These are phyloP conservation scores for Orussus abietinus DNA, from an alignment of 1,140 invertebrate species.

Conservation along the genomic window DNA sequence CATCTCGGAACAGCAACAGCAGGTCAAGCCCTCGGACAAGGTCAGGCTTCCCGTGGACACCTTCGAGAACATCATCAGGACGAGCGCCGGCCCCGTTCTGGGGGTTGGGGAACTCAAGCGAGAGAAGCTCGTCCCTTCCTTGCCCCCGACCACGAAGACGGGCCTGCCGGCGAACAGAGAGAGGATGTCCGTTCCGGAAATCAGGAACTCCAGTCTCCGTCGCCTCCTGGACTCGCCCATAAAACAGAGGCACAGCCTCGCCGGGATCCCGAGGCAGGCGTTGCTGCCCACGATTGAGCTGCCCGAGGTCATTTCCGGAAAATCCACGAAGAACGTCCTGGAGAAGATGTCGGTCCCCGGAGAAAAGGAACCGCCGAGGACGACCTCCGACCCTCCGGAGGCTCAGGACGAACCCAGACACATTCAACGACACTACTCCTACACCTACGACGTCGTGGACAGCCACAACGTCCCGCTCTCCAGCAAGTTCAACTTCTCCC, in stretches of 20 bases:
- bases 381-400: no score
- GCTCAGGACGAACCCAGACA: conserved; percentile 39
- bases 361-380: no score
- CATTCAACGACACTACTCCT: conserved; percentile 44
- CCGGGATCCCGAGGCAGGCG: conserved; percentile 31
- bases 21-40: not conserved
- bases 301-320: no score
- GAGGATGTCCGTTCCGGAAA: conserved; percentile 46
- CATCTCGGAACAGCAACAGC: conserved; percentile 36
- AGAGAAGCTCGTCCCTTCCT: no score
- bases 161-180: conserved; percentile 21
- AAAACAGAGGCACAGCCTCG: conserved; percentile 45
- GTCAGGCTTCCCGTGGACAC: conserved; percentile 1
- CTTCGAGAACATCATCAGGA: conserved; percentile 6
- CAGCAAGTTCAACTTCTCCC: conserved; percentile 29
- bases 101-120: no score
- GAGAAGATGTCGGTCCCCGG: no score
- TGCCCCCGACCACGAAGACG: not conserved
- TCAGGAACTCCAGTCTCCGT: conserved; percentile 42
- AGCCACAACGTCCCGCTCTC: conserved; percentile 3
- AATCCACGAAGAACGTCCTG: conserved; percentile 15
- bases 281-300: no score
- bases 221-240: conserved; percentile 42
- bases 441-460: conserved; percentile 39
- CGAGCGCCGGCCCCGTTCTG: not conserved